Base-by-base conservation (phyloP, 2,113 vertebrate species). In the Myxocyprinus asiaticus region DNA sequence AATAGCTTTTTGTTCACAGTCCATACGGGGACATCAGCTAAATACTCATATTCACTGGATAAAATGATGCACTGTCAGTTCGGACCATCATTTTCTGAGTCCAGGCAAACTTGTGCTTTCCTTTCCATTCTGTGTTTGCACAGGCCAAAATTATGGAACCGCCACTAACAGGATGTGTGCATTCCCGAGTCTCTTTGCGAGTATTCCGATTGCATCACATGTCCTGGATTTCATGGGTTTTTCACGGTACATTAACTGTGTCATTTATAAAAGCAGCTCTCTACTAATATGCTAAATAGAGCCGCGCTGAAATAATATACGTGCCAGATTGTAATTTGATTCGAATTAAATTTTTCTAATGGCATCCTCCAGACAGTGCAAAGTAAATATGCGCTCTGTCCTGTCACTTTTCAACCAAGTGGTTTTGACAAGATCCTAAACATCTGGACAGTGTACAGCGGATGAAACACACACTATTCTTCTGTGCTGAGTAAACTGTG, bases 401-500 rank as follows among this genome's bases (percentile, higher is more conserved):
- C 17, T 22, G 14, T 76, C 72, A 43, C 80, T 77, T 81, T 81
- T 68, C 51, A 55, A 77, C 66, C 77, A 65, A 83, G 78, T n/a
- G 80, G 64, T 71, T 80, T 59, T 43, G 78, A 83, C 81, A 77
- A 82, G 61, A 82, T 78, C 53, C 68, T 78, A 83, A 82, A 84
- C 85, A 83, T 76, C 76, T 65, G 62, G 50, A 10, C 3, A 15
- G 33, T 4, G 77, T 44, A 33, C 63, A 58, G 45, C 64, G 9
- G 56, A 42, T 48, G 59, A 65, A 56, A n/a, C 33, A 66, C 56
- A 59, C 55, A 70, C 56, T 22, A 14, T 81, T 81, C 85, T 85
- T 74, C 67, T n/a, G 74, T 14, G 14, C 51, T 55, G 75, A 76
- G 78, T 79, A 15, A 78, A 47, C 78, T 67, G 68, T 73, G 78